A percentile compares a stretch with the other conserved stretches of the same genome.
Evolutionary conservation across 2,113 vertebrate genomes (phyloP).

Genomic region (Sminthopsis crassicaudata): DNA sequence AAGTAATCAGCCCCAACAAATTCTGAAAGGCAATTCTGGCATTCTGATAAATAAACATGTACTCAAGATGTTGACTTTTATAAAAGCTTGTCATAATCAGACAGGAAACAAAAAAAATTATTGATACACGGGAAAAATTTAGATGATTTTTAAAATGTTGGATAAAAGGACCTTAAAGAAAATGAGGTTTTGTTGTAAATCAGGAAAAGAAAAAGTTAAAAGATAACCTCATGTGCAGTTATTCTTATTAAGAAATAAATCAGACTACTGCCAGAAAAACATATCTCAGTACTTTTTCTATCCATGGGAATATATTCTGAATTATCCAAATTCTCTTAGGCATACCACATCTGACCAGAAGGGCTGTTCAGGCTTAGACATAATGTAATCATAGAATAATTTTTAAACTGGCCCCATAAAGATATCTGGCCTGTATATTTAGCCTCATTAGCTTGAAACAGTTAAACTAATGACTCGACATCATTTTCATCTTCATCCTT

Average conservation of each 20-base stretch:
- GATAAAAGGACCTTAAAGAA: neutral
- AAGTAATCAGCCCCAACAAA: neutral
- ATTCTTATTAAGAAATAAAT: neutral
- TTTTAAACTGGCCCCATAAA: neutral
- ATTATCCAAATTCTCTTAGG: neutral
- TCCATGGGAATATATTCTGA: neutral
- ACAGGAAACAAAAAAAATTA: neutral
- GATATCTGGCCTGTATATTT: neutral
- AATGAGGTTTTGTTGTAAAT: neutral
- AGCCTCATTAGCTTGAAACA: neutral
- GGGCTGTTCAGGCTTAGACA: neutral
- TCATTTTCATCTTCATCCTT: neutral
- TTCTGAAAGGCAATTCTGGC: neutral
- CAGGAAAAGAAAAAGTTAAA: neutral
- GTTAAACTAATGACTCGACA: neutral
- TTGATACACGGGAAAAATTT: neutral
- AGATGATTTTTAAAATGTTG: neutral
- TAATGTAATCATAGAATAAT: neutral
- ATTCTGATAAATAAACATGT: neutral
- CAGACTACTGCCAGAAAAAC: neutral
- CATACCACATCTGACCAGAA: neutral
- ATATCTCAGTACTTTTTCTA: neutral
- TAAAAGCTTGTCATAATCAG: neutral
- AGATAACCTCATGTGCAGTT: neutral
- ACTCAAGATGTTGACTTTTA: neutral